phyloP scores from a whole-genome alignment of 2,797 vertebrate species.

The Muraenolepis orangiensis region DNA sequence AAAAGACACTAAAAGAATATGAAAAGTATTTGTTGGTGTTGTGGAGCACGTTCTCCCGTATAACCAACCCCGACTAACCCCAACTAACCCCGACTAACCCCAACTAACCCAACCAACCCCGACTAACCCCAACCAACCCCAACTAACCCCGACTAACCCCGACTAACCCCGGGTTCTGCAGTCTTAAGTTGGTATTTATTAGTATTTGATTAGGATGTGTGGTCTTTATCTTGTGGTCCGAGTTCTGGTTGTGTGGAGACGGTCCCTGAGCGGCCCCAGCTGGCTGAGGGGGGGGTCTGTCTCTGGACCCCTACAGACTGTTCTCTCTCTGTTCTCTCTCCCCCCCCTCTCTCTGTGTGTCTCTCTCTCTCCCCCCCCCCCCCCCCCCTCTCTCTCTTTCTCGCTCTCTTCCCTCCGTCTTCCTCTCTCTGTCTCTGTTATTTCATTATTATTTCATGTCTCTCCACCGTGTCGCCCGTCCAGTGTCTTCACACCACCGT shows the following conservation, averaged over 20 bases:
- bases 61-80: neutral
- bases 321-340: neutral
- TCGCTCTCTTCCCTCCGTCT: too few relatives aligned
- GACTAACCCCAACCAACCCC: too few relatives aligned
- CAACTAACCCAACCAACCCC: too few relatives aligned
- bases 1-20: neutral
- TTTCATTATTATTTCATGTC: neutral
- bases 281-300: neutral
- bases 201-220: too few relatives aligned
- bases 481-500: conserved; percentile 81
- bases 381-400: too few relatives aligned
- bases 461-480: conserved; percentile 47
- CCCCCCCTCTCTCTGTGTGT: too few relatives aligned
- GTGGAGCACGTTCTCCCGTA: neutral
- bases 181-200: neutral
- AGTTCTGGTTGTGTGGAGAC: neutral
- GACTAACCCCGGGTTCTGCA: neutral
- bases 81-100: neutral
- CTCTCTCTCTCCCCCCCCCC: too few relatives aligned
- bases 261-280: neutral
- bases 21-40: neutral
- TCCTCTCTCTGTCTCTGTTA: neutral
- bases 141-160: neutral
- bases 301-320: neutral
- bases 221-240: neutral